Percentiles rank a stretch among this genome's conserved stretches.
phyloP scores from a whole-genome alignment of 2,113 vertebrate genomes.

The Ophiodon elongatus region DNA sequence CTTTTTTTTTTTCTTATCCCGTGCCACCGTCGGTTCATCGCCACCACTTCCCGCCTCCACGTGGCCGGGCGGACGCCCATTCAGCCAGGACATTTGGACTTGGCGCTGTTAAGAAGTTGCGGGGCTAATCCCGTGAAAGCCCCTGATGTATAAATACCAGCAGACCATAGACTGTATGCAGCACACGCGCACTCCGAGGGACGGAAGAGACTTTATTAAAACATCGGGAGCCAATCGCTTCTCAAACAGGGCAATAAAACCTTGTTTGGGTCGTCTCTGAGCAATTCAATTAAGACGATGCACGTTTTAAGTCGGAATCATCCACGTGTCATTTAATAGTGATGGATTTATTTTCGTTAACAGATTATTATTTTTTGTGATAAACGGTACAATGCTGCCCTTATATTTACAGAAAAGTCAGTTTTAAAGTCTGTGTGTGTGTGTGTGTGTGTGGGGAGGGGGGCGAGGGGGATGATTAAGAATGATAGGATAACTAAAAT shows the following conservation, averaged over 20 bases:
- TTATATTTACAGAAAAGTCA: not conserved
- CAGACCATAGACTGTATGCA: conserved; percentile 32
- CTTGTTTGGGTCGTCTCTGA: conserved; percentile 22
- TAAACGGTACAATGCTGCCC: not conserved
- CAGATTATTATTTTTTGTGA: not conserved
- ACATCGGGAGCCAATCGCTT: conserved; percentile 12
- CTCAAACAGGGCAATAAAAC: conserved; percentile 42
- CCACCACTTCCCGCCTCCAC: conserved; percentile 45
- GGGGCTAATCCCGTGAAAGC: conserved; percentile 76
- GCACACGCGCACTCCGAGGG: not conserved
- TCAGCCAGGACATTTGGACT: conserved; percentile 60
- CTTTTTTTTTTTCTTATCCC: no score
- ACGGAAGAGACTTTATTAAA: conserved; percentile 22
- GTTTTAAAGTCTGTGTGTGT: no score
- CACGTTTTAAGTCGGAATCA: not conserved
- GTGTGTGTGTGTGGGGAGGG: no score
- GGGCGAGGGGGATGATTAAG: no score
- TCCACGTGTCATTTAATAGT: not conserved
- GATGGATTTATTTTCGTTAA: not conserved
- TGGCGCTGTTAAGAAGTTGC: conserved; percentile 68
- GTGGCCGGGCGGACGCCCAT: conserved; percentile 51
- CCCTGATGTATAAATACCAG: conserved; percentile 77
- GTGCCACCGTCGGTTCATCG: not conserved
- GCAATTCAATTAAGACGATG: conserved; percentile 23
- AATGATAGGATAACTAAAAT: no score